A percentile compares a stretch with the other conserved stretches of the same genome.
Conservation (phyloP, 2,888 invertebrate species). For the Brassicogethes aeneus region DNA sequence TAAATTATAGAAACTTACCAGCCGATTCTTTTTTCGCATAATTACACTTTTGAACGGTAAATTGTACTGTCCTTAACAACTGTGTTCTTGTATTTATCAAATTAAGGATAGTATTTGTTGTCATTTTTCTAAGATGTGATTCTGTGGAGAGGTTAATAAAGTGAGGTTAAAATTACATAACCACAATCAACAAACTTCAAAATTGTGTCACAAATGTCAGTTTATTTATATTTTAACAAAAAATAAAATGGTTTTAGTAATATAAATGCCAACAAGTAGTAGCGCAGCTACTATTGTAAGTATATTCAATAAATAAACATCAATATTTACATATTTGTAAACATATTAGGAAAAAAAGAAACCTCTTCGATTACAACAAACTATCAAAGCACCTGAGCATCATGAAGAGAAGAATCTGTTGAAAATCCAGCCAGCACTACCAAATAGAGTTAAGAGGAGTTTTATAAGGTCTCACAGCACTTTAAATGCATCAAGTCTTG, state of each 20-base stretch:
- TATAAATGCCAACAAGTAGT: constrained; percentile 41
- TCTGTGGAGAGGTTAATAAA: constrained; percentile 6
- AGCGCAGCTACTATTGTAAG: constrained; percentile 35
- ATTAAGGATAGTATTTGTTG: constrained; percentile 10
- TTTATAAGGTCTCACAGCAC: constrained; percentile 46
- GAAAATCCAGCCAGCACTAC: constrained; percentile 36
- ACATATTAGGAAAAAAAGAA: constrained; percentile 36
- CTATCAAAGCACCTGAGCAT: constrained; percentile 9
- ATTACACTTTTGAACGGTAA: constrained; percentile 22
- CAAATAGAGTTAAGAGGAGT: constrained; percentile 25
- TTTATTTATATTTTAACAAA: constrained; percentile 2
- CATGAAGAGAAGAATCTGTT: constrained; percentile 30
- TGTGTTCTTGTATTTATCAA: constrained; percentile 12
- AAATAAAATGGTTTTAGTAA: constrained; percentile 16
- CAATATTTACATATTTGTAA: constrained; percentile 5
- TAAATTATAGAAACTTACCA: constrained; percentile 19
- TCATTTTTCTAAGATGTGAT: constrained; percentile 14
- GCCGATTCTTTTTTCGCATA: constrained; percentile 31
- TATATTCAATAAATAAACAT: constrained; percentile 9
- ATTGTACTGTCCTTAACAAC: constrained; percentile 14
- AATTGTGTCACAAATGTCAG: constrained; percentile 20
- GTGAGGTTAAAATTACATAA: constrained; percentile 16
- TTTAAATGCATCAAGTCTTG: constrained; percentile 31
- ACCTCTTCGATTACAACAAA: constrained; percentile 19
- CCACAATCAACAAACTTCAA: constrained; percentile 18